These are phyloP conservation scores for Tragelaphus eurycerus DNA, from an alignment of 2,797 vertebrate species.

Conservation along the genomic window DNA sequence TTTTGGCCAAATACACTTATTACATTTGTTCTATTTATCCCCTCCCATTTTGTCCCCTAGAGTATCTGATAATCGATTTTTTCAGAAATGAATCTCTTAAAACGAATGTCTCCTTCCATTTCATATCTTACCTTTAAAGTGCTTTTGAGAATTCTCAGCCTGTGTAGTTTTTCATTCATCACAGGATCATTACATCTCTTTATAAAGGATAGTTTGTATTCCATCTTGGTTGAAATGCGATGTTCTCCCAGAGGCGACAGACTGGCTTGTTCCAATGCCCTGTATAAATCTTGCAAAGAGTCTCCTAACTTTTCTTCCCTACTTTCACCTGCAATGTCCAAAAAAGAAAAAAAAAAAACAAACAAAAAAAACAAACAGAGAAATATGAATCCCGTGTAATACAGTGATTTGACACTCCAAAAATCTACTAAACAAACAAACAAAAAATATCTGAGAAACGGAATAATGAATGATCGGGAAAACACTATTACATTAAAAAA, in stretches of 20 bases:
- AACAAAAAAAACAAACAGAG: neutral
- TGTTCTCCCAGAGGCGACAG: slow-evolving; percentile 95
- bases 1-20: slow-evolving; percentile 22
- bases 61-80: slow-evolving; percentile 10
- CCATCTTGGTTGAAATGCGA: slow-evolving; percentile 91
- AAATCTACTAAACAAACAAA: slow-evolving; percentile 26
- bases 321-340: slow-evolving; percentile 82
- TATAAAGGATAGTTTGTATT: slow-evolving; percentile 95
- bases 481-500: slow-evolving; percentile 50
- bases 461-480: slow-evolving; percentile 58
- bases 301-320: slow-evolving; percentile 89
- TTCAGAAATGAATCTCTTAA: slow-evolving; percentile 29
- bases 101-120: slow-evolving; percentile 40
- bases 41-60: slow-evolving; percentile 22
- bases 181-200: slow-evolving; percentile 94
- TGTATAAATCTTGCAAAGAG: slow-evolving; percentile 95
- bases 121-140: slow-evolving; percentile 93
- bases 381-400: slow-evolving; percentile 60
- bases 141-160: slow-evolving; percentile 96
- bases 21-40: neutral
- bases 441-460: slow-evolving; percentile 42
- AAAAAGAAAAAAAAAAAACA: neutral
- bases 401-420: slow-evolving; percentile 27
- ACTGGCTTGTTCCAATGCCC: slow-evolving; percentile 93
- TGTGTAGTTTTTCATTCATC: slow-evolving; percentile 97